A percentile compares a stretch with the other conserved stretches of the same genome.
These are phyloP conservation scores for Chrysotoxum bicinctum DNA, from an alignment of 2,888 invertebrate species.

Conservation along the genomic window DNA sequence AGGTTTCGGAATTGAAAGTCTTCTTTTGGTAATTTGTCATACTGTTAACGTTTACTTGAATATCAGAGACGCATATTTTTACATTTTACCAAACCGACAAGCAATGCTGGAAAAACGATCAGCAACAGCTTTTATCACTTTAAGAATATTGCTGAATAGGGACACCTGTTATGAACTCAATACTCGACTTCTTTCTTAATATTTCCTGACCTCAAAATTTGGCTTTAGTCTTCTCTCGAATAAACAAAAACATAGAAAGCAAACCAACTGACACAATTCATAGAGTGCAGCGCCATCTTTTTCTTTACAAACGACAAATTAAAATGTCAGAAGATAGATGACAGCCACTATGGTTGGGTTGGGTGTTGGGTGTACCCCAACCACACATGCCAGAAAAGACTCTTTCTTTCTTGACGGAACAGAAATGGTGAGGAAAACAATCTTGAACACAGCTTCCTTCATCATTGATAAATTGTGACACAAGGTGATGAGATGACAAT, in stretches of 20 bases:
- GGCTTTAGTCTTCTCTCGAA: background rate
- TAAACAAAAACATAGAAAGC: too few species aligned
- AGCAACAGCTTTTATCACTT: slow-evolving; percentile 12
- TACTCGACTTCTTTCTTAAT: too few species aligned
- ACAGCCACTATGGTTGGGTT: background rate
- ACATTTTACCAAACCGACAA: background rate
- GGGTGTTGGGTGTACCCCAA: background rate
- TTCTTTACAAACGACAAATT: background rate
- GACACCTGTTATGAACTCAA: background rate
- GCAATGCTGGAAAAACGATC: background rate
- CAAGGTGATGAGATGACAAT: background rate
- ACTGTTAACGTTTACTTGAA: slow-evolving; percentile 5
- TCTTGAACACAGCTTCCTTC: background rate
- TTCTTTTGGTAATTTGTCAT: slow-evolving; percentile 31
- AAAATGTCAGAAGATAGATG: background rate
- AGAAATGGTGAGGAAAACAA: background rate
- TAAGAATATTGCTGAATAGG: background rate
- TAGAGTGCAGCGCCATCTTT: background rate
- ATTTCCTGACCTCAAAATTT: background rate
- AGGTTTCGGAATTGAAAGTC: slow-evolving; percentile 16
- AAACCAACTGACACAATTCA: background rate
- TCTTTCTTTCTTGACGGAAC: background rate
- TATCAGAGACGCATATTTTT: slow-evolving; percentile 6
- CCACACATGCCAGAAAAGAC: background rate
- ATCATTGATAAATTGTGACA: background rate